phyloP scores from a whole-genome alignment of 2,113 vertebrate species.

The Limnothrissa miodon region DNA sequence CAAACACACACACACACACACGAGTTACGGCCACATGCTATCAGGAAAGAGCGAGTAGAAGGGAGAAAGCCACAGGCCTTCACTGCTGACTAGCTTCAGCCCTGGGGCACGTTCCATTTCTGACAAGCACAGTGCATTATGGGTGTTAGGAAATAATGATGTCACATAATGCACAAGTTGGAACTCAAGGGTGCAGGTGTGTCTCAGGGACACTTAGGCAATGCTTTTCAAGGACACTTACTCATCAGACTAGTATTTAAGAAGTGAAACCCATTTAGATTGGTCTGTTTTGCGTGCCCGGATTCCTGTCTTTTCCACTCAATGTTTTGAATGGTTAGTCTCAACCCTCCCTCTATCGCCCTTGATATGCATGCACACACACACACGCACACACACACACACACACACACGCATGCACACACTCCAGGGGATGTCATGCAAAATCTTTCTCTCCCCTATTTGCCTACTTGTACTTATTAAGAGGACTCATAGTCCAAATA shows the following conservation, averaged over 20 bases:
- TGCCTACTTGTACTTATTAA: not conserved
- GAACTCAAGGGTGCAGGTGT: not conserved
- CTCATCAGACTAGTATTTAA: not conserved
- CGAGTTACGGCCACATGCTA: not conserved
- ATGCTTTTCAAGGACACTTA: no score
- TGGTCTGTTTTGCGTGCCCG: not conserved
- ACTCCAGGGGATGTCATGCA: not conserved
- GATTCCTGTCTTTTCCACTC: not conserved
- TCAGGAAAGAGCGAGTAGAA: not conserved
- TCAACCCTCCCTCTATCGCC: not conserved
- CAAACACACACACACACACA: not conserved
- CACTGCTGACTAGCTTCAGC: not conserved
- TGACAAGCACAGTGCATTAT: not conserved
- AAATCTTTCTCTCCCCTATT: not conserved
- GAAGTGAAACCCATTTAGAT: not conserved
- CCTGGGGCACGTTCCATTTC: not conserved
- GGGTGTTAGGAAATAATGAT: not conserved
- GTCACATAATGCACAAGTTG: no score
- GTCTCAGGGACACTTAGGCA: not conserved
- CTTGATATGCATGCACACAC: not conserved
- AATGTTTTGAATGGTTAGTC: no score
- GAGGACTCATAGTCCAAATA: not conserved
- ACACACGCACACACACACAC: conserved; percentile 29
- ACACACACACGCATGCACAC: not conserved
- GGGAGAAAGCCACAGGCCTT: not conserved